Evolutionary conservation across 2,797 vertebrate genomes (phyloP), one percentile per base, ranked within the genome.

Genomic region (Paguma larvata): DNA sequence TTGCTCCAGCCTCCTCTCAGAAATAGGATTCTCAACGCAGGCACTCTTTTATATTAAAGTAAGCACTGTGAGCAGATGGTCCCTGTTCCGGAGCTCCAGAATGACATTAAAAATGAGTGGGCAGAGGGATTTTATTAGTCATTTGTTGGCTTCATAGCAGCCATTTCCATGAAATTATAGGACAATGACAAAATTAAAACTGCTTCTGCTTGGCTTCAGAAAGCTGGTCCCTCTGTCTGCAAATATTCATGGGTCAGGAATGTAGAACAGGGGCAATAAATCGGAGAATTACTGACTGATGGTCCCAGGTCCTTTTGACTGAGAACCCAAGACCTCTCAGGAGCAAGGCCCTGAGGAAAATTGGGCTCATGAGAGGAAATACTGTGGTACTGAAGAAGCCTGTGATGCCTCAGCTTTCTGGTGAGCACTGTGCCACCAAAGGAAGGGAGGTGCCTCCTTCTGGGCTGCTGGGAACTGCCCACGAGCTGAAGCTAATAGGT

Each of bases 111-210:
- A 96, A 98, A 91, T 68, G 89, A 97, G 90, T 96, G 94, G 86
- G 90, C 92, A 96, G 93, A 97, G 85, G 82, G 94, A 89, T 94
- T 97, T 96, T 97, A 97, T 97, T 97, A 96, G 96, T 97, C 95
- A 95, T 97, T 95, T 97, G 93, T 91, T 98, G 97, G 95, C 95
- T 97, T 94, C 84, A n/a, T 32, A 68, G 63, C 90, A 97, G 85
- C 82, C 73, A 88, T 89, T 94, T 97, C 97, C 93, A 88, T 92
- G 85, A 97, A 97, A 96, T 97, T 96, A 95, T 73, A 96, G 88
- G 92, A 97, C 97, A 95, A 95, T 85, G 97, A 97, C 95, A 97
- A 97, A 97, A 96, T 97, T 93, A 88, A 97, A 97, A 72, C 34
- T 78, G 77, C 46, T 95, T 91, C 67, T 6, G 32, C 59, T 85